Percentiles rank a stretch among this genome's conserved stretches.
phyloP scores from a whole-genome alignment of 1,140 invertebrate species.

The Watersipora subatra region DNA sequence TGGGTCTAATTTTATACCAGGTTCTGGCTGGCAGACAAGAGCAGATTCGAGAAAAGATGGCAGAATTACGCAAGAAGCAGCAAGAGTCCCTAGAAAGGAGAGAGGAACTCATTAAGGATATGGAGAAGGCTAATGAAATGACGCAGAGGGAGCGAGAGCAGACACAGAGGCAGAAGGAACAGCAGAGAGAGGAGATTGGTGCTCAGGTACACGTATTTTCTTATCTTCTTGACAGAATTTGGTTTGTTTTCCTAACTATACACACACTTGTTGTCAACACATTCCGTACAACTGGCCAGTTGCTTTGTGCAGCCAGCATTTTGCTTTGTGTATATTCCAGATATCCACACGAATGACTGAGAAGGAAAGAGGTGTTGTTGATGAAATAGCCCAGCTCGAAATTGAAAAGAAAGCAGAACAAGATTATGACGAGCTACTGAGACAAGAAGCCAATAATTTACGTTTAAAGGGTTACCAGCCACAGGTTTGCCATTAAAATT shows the following conservation, averaged over 20 bases:
- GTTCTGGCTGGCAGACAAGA: slow-evolving; percentile 31
- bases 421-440: slow-evolving; percentile 31
- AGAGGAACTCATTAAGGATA: slow-evolving; percentile 32
- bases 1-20: too few relatives aligned
- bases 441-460: slow-evolving; percentile 29
- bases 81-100: slow-evolving; percentile 31
- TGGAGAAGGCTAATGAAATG: slow-evolving; percentile 35
- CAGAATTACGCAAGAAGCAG: slow-evolving; percentile 22
- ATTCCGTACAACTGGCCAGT: too few relatives aligned
- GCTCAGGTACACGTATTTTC: slow-evolving; percentile 24
- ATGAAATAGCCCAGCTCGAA: slow-evolving; percentile 18
- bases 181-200: slow-evolving; percentile 24
- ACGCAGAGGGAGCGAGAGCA: slow-evolving; percentile 29
- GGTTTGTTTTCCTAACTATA: too few relatives aligned
- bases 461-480: slow-evolving; percentile 24
- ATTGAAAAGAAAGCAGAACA: slow-evolving; percentile 22
- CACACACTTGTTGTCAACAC: too few relatives aligned
- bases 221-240: not conserved
- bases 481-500: too few relatives aligned
- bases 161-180: slow-evolving; percentile 19
- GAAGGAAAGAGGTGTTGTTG: slow-evolving; percentile 13
- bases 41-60: slow-evolving; percentile 30
- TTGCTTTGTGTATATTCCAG: too few relatives aligned
- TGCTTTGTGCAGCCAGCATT: too few relatives aligned
- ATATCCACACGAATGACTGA: slow-evolving; percentile 21